Evolutionary conservation across 2,888 invertebrate genomes (phyloP).

Genomic region (Magallana nippona): DNA sequence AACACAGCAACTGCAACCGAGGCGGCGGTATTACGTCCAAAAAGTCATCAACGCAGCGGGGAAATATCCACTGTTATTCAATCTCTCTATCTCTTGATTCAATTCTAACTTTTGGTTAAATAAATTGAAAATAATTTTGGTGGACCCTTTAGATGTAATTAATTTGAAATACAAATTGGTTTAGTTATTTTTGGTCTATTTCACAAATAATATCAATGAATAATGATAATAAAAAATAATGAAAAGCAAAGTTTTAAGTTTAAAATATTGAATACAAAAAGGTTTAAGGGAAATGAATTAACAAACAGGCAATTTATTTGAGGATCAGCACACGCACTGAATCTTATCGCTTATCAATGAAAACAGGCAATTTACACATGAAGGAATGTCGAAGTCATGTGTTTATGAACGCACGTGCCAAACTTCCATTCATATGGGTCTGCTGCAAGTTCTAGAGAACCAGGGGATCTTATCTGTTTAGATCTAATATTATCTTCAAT

Average conservation of each 20-base stretch:
- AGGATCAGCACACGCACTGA: neutral
- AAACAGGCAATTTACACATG: constrained; percentile 17
- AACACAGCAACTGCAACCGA: neutral
- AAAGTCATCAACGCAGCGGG: neutral
- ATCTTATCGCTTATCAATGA: constrained; percentile 20
- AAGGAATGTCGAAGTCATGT: neutral
- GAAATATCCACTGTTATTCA: neutral
- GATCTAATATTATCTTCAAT: neutral
- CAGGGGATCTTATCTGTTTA: neutral
- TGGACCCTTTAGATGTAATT: neutral
- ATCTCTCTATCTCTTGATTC: neutral
- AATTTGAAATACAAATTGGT: no score
- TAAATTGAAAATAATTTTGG: neutral
- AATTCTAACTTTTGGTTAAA: neutral
- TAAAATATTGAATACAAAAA: no score
- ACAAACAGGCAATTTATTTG: neutral
- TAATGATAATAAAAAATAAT: no score
- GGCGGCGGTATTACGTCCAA: neutral
- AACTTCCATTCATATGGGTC: constrained; percentile 2
- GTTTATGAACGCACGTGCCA: constrained; percentile 21
- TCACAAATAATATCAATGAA: no score
- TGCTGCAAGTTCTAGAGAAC: neutral
- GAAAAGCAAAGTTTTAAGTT: no score
- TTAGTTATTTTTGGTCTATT: no score
- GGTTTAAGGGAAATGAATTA: no score